Base-by-base conservation (phyloP, 2,797 vertebrate species). In the Pitangus sulphuratus region DNA sequence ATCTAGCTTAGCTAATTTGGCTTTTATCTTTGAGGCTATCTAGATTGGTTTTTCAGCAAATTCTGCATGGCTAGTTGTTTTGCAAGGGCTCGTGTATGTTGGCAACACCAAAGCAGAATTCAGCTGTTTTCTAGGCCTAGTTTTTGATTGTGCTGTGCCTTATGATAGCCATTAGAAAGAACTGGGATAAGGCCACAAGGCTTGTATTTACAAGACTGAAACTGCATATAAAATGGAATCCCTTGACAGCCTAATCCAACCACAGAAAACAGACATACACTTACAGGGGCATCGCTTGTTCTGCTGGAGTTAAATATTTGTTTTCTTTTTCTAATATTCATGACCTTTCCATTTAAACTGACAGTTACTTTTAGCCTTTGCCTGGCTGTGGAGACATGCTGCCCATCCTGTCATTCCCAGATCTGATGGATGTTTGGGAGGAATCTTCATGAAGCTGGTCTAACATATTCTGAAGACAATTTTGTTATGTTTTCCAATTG, bases 251-350 rank as follows among this genome's bases (percentile, higher is more conserved):
- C 33, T 69, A 51, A 69, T 37, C 16, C 9, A 56, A 1, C 30
- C 58, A 22, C 25, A 50, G 21, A 48, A 78, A 78, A 37, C 15
- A 83, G 44, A n/a, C 8, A 24, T 8, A 31, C 1, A 7, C 0
- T 1, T 12, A 26, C 3, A 11, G 1, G 13, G 14, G 5, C 3
- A 1, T 22, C 33, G 7, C 8, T 62, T 39, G 6, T 81, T 70
- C 7, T 5, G 26, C 6, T 48, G 39, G 37, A 76, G 45, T 54
- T 85, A 80, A 69, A 47, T 37, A 66, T 39, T 76, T 65, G 19
- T 28, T 62, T 80, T 74, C 12, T 80, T 82, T 83, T 64, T 75
- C 7, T 19, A 39, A 8, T 42, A 31, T 69, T 80, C 26, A 16
- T 75, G 62, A 45, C 17, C 19, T 66, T 82, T 40, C 15, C n/a